phyloP scores from a whole-genome alignment of 2,113 vertebrate genomes.

The Dinomys branickii region DNA sequence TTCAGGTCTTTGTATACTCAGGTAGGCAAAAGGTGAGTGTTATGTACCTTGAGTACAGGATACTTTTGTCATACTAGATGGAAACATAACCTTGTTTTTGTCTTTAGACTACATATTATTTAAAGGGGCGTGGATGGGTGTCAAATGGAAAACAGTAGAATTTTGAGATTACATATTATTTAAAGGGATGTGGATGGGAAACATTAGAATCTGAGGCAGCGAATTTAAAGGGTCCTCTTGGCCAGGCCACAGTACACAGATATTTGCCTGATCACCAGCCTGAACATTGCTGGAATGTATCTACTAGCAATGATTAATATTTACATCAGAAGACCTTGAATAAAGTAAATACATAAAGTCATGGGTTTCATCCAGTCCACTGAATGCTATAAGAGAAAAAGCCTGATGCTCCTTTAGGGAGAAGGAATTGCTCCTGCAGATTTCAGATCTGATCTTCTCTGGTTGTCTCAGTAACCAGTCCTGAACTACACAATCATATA shows the following conservation, averaged over 20 bases:
- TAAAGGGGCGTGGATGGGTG: not conserved
- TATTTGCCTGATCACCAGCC: not conserved
- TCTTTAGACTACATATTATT: not conserved
- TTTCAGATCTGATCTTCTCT: not conserved
- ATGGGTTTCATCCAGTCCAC: not conserved
- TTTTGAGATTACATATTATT: not conserved
- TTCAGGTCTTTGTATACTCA: not conserved
- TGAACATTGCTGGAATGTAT: not conserved
- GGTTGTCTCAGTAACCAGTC: not conserved
- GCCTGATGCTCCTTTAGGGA: not conserved
- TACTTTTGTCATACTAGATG: not conserved
- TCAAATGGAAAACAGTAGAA: not conserved
- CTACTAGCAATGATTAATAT: not conserved
- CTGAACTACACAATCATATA: not conserved
- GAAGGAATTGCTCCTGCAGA: not conserved
- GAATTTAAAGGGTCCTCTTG: not conserved
- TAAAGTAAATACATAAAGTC: not conserved
- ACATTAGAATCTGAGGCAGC: not conserved
- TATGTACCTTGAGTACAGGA: not conserved
- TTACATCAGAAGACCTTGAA: not conserved
- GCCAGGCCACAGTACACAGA: not conserved
- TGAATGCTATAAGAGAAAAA: not conserved
- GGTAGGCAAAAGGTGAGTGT: not conserved
- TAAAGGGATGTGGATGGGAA: not conserved
- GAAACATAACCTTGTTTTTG: not conserved